Base-by-base conservation (phyloP, 2,113 vertebrate species). In the Chelonoidis abingdonii region DNA sequence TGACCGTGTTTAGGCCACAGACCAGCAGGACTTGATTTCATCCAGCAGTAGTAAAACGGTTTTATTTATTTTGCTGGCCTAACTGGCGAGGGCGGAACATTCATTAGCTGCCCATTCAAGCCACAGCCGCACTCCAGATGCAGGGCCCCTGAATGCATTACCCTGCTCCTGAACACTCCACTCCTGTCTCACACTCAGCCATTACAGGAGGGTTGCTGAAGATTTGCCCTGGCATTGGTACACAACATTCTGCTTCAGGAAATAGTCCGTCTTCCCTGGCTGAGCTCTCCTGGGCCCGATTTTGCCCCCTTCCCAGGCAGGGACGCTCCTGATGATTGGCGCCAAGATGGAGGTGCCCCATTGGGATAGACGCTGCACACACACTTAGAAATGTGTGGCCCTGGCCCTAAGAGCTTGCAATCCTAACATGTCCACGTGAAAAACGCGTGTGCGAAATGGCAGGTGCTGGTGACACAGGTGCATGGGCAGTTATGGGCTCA, bases 61-160 rank as follows among this genome's bases (percentile, higher is more conserved):
- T 97, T 97, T 97, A 97, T 97, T 97, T 97, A 97, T 95, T 96
- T 91, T 92, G 94, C 88, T 95, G 91, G 93, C 94, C 89, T 96
- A 89, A 95, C n/a, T 92, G 95, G 96, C 0, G 1, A 96, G 92
- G 95, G 94, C 95, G 95, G 96, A 95, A 93, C 94, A 93, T 93
- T 96, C 89, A 89, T 95, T 94, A 94, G 89, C 96, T 97, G 95
- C 92, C 93, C 65, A 0, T 0, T 17, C 91, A 82, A 93, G 65
- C 88, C 94, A 85, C 92, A 95, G 87, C 75, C 92, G 83, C 69
- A 84, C 92, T 97, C 91, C 96, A 97, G 89, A 75, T 82, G 9
- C 9, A 31, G 44, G 62, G 52, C 93, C 83, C 92, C 65, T 8
- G n/a, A 96, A 56, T 0, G 3, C 47, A 80, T 35, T 89, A 53